phyloP scores from a whole-genome alignment of 2,797 vertebrate genomes.

The Neosilurus hyrtlii region DNA sequence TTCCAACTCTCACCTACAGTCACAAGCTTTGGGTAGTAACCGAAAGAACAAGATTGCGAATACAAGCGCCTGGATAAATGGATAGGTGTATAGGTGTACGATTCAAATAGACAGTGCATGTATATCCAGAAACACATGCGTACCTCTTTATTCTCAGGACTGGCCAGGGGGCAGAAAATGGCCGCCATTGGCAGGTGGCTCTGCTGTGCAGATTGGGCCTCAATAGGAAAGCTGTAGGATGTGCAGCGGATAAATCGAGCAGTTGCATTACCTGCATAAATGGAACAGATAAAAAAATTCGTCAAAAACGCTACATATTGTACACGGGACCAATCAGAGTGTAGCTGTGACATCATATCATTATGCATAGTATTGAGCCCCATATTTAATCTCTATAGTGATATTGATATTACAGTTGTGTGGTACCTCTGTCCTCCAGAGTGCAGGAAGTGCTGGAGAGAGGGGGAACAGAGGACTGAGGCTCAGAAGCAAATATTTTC shows the following conservation, averaged over 20 bases:
- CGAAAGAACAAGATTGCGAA: too few relatives aligned
- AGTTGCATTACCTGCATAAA: constrained; percentile 67
- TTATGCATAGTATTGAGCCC: not conserved
- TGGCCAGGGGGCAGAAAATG: constrained; percentile 68
- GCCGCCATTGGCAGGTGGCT: constrained; percentile 75
- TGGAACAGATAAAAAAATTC: not conserved
- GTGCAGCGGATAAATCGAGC: constrained; percentile 70
- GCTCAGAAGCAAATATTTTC: constrained; percentile 70
- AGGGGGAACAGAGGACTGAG: constrained; percentile 70
- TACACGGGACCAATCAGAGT: not conserved
- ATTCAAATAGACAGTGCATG: not conserved
- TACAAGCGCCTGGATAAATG: too few relatives aligned
- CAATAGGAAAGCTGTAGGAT: constrained; percentile 73
- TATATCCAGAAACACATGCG: not conserved
- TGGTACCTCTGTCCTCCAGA: constrained; percentile 71
- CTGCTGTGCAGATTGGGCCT: constrained; percentile 66
- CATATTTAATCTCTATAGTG: not conserved
- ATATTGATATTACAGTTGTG: not conserved
- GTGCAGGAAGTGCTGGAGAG: constrained; percentile 72
- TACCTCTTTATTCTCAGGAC: constrained; percentile 52
- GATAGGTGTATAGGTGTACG: too few relatives aligned
- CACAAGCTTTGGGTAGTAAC: too few relatives aligned
- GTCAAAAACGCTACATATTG: not conserved
- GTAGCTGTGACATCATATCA: not conserved
- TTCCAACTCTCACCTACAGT: too few relatives aligned